phyloP scores from a whole-genome alignment of 2,797 vertebrate species.

The Hoplostethus atlanticus region DNA sequence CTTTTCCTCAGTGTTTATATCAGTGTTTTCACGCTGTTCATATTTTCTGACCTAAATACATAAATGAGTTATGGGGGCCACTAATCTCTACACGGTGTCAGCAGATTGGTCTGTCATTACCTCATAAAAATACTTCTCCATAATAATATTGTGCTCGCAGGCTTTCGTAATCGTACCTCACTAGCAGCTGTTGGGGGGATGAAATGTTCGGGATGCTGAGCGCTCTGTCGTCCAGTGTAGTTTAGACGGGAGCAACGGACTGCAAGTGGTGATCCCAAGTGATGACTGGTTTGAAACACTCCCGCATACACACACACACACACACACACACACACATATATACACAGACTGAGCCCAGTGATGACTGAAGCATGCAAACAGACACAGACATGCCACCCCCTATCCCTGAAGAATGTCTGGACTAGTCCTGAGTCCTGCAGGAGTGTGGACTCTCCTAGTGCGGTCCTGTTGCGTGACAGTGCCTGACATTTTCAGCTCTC shows the following conservation, averaged over 20 bases:
- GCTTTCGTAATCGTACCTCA: too few species aligned
- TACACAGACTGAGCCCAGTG: background rate
- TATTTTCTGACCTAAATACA: conserved; percentile 51
- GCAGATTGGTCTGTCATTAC: conserved; percentile 28
- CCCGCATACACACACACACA: conserved; percentile 9
- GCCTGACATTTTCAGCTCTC: conserved; percentile 50
- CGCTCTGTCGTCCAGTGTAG: too few species aligned
- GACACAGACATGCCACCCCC: conserved; percentile 25
- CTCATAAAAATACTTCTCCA: conserved; percentile 18
- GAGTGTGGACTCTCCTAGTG: conserved; percentile 2
- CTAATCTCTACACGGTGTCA: conserved; percentile 30
- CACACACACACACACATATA: background rate
- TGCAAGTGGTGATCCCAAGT: conserved; percentile 8
- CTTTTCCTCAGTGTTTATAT: conserved; percentile 21
- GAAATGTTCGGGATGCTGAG: too few species aligned
- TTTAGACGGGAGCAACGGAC: conserved; percentile 7
- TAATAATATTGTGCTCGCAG: too few species aligned
- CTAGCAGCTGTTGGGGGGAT: too few species aligned
- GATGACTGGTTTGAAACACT: conserved; percentile 5
- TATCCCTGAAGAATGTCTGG: conserved; percentile 24
- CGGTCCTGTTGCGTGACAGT: conserved; percentile 62
- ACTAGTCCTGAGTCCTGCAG: background rate
- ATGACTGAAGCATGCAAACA: conserved; percentile 39
- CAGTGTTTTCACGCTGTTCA: conserved; percentile 32
- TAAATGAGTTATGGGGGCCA: conserved; percentile 35